These are phyloP conservation scores for Cherax destructor DNA, from an alignment of 1,140 invertebrate species.

Conservation along the genomic window DNA sequence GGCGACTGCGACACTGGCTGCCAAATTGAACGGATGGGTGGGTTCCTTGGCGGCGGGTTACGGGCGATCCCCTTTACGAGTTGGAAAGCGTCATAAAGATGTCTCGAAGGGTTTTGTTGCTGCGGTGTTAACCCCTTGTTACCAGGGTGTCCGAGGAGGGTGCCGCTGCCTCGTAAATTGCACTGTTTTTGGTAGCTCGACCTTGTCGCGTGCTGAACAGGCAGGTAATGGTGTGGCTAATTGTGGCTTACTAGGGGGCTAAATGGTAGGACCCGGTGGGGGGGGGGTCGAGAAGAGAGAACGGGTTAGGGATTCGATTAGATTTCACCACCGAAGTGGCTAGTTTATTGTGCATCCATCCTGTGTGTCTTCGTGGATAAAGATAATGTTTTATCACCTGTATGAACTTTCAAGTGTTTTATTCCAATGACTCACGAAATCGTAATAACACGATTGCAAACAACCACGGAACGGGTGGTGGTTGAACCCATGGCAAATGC, in stretches of 20 bases:
- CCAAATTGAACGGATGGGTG: background rate
- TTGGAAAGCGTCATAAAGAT: conserved; percentile 58
- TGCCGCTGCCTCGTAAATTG: conserved; percentile 41
- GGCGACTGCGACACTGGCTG: too few species aligned
- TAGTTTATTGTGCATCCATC: too few species aligned
- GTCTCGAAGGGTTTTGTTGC: conserved; percentile 51
- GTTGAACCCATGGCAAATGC: too few species aligned
- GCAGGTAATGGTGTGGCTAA: conserved; percentile 44
- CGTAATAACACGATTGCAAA: too few species aligned
- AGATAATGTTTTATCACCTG: too few species aligned
- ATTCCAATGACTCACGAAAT: too few species aligned
- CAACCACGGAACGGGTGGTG: too few species aligned
- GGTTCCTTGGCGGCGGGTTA: conserved; percentile 12
- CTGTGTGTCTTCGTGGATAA: too few species aligned
- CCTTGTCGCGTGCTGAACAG: conserved; percentile 38
- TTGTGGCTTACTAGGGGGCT: background rate
- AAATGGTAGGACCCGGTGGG: background rate
- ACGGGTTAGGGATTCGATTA: background rate
- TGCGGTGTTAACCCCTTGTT: conserved; percentile 54
- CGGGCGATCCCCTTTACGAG: conserved; percentile 50
- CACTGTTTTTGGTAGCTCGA: conserved; percentile 30
- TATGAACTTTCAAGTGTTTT: too few species aligned
- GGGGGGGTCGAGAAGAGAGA: background rate
- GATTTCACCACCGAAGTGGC: too few species aligned
- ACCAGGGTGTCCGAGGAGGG: conserved; percentile 30